Base-by-base conservation (phyloP, 2,113 vertebrate species). In the Corvus hawaiiensis region DNA sequence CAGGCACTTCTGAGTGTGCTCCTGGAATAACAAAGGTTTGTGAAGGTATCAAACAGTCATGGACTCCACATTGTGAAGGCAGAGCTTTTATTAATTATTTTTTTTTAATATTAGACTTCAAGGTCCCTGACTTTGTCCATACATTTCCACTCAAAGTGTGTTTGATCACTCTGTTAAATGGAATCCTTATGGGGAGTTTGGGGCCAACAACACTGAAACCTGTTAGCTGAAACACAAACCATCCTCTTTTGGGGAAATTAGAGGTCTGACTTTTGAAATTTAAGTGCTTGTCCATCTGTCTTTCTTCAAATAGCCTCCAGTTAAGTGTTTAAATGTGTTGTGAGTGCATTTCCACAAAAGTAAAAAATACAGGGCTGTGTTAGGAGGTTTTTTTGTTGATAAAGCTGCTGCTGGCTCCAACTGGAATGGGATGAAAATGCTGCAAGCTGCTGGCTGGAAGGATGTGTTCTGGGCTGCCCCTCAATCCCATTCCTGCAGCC, bases 161-260 rank as follows among this genome's bases (percentile, higher is more conserved):
- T 96, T 97, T 97, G 97, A 98, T 97, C 88, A 18, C 94, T 96
- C 32, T 90, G 82, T 97, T 97, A 98, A 98, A 98, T 98, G 79
- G 97, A 94, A 98, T 98, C 98, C 97, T 96, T 98, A 97, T 97
- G 97, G 93, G 32, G 78, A 69, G 63, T 62, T 72, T 32, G 84
- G 76, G 97, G 97, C 98, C 98, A 97, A 92, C 93, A 96, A 88
- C 94, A 32, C 96, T 97, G 97, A 96, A 96, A 97, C 96, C 96
- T 97, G 97, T 97, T 98, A 96, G 96, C 92, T 93, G 96, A 96
- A 97, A 97, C 95, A 96, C 79, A 97, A 98, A 95, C 32, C 94
- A 80, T 97, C 97, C 96, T 97, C 87, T 39, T 51, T n/a, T 48
- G 92, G 97, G 96, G 93, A 96, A 97, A 96, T 96, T 80, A 95